phyloP scores from a whole-genome alignment of 2,888 invertebrate species.

The Mystacides longicornis region DNA sequence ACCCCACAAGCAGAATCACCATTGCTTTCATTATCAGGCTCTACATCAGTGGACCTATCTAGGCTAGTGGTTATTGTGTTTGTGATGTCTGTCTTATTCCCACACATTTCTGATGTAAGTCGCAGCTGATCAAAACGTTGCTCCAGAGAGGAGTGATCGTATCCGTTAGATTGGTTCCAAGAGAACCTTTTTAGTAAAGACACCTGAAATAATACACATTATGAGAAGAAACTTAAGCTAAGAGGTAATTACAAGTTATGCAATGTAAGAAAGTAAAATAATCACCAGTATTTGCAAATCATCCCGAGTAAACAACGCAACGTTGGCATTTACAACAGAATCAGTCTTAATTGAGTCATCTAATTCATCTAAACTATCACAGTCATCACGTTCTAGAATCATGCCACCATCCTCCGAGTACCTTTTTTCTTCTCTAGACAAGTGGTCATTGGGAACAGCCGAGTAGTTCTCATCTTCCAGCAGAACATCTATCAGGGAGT shows the following conservation, averaged over 20 bases:
- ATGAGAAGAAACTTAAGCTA: not conserved
- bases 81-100: slow-evolving; percentile 10
- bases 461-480: slow-evolving; percentile 36
- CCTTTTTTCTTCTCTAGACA: not conserved
- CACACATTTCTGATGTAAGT: slow-evolving; percentile 17
- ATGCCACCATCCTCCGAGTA: not conserved
- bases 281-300: slow-evolving; percentile 37
- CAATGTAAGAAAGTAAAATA: not conserved
- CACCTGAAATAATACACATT: slow-evolving; percentile 13
- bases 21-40: slow-evolving; percentile 33
- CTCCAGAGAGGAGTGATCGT: slow-evolving; percentile 11
- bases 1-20: slow-evolving; percentile 32
- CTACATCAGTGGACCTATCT: too few species aligned
- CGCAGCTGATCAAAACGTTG: slow-evolving; percentile 20
- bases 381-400: slow-evolving; percentile 20
- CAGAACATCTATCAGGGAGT: slow-evolving; percentile 68
- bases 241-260: not conserved
- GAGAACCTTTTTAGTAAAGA: slow-evolving; percentile 22
- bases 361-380: slow-evolving; percentile 25
- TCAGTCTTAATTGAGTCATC: slow-evolving; percentile 22
- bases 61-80: not conserved
- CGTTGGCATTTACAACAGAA: slow-evolving; percentile 27
- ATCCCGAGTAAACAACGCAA: slow-evolving; percentile 35
- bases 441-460: slow-evolving; percentile 12
- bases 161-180: slow-evolving; percentile 9